Percentiles rank a stretch among this genome's conserved stretches.
These are phyloP conservation scores for Zaprionus obscuricornis DNA, from an alignment of 2,888 invertebrate genomes.

Conservation along the genomic window DNA sequence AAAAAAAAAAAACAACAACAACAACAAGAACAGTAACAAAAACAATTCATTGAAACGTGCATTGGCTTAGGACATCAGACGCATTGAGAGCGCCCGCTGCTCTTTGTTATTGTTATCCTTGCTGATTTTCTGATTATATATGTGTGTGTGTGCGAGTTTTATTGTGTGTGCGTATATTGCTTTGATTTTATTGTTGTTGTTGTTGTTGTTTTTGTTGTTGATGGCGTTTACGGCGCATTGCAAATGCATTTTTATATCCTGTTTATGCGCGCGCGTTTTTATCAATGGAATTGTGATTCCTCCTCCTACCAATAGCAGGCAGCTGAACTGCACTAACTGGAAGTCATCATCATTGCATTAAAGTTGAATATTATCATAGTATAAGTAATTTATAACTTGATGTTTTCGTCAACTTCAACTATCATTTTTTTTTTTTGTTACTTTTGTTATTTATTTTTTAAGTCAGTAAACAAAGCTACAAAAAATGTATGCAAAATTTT, in stretches of 20 bases:
- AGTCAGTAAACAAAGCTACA: too few relatives aligned
- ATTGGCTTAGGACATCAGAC: constrained; percentile 58
- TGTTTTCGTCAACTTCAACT: constrained; percentile 32
- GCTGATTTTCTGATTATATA: constrained; percentile 65
- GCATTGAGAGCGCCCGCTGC: constrained; percentile 56
- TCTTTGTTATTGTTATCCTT: constrained; percentile 71
- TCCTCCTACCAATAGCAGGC: constrained; percentile 14
- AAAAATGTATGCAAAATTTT: too few relatives aligned
- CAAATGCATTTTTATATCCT: constrained; percentile 78
- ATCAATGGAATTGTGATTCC: constrained; percentile 67
- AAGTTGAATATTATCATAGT: constrained; percentile 25
- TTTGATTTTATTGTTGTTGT: constrained; percentile 35
- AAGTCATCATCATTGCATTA: constrained; percentile 14
- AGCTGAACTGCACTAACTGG: constrained; percentile 37
- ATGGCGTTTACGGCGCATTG: constrained; percentile 61
- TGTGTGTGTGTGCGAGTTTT: constrained; percentile 19
- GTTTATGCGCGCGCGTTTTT: constrained; percentile 66
- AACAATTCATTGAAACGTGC: constrained; percentile 61
- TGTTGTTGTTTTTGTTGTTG: too few relatives aligned
- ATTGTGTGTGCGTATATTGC: constrained; percentile 33
- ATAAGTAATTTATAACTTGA: constrained; percentile 16
- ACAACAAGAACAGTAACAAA: neutral
- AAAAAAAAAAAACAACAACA: too few relatives aligned
- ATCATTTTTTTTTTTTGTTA: constrained; percentile 13
- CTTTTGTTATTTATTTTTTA: too few relatives aligned